Base-by-base conservation (phyloP, 2,113 vertebrate genomes). In the Cyprinodon brontotheroides region DNA sequence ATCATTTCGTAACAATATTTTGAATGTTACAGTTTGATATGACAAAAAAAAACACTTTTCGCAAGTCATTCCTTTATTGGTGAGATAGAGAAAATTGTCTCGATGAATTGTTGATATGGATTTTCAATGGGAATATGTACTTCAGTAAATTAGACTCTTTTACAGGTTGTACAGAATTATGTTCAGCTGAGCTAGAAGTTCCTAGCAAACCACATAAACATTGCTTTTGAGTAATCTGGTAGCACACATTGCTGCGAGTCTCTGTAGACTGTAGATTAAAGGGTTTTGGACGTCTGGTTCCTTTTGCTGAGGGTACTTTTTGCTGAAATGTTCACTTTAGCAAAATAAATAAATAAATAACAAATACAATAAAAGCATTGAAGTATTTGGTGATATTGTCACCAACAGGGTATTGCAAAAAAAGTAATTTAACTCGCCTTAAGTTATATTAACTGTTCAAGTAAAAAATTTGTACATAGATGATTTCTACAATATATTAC, bases 401-500 rank as follows among this genome's bases (percentile, higher is more conserved):
- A 86, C 86, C 82, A 81, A 87, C 86, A 84, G 88, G 85, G 78
- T 92, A 87, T 82, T 93, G 90, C 88, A 91, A 92, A 93, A 74
- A 65, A 53, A 86, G 86, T 90, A 83, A 88, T 91, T 88, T 70
- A 89, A 93, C 88, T 92, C 87, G 92, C 94, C 93, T 95, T 95
- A 95, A 94, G 93, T 94, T 94, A 95, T 94, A 94, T 94, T 94
- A 94, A 94, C 93, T 94, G 90, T 90, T 90, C 74, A 88, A 91
- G 86, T 91, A 90, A 92, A 89, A 73, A 84, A 90, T 94, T 93
- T 94, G 92, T 94, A 94, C 70, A 94, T 92, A 93, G 43, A 92
- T 83, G 82, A 83, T 95, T 95, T 95, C 92, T 95, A 95, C 92
- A 93, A 91, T 92, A 92, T 87, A 91, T 94, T 89, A 93, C 89